phyloP scores from a whole-genome alignment of 2,888 invertebrate species.

The Amphipoea lucens region DNA sequence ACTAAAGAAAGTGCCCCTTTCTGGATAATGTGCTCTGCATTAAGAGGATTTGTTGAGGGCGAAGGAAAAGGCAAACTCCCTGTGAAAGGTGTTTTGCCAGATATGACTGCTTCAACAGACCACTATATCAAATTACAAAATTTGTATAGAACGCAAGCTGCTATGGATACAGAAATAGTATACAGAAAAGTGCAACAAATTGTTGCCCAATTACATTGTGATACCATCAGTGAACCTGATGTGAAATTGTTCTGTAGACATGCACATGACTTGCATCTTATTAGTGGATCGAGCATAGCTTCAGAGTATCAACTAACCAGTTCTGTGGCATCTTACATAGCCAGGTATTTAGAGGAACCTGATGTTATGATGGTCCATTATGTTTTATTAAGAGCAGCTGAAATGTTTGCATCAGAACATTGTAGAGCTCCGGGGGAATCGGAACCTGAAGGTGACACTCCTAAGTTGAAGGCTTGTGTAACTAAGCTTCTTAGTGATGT shows the following conservation, averaged over 20 bases:
- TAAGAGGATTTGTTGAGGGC: conserved; percentile 95
- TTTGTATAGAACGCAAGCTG: conserved; percentile 95
- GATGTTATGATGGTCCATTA: conserved; percentile 97
- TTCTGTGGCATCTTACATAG: conserved; percentile 90
- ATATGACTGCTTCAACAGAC: conserved; percentile 98
- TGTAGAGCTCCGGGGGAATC: conserved; percentile 97
- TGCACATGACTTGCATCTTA: conserved; percentile 94
- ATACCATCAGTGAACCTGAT: conserved; percentile 94
- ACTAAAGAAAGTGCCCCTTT: conserved; percentile 95
- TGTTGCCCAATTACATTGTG: conserved; percentile 94
- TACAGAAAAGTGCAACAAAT: conserved; percentile 95
- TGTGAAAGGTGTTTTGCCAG: conserved; percentile 96
- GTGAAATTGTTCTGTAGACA: conserved; percentile 97
- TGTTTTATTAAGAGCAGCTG: conserved; percentile 96
- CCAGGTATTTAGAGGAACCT: conserved; percentile 94
- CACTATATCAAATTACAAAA: conserved; percentile 97
- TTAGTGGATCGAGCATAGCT: conserved; percentile 94
- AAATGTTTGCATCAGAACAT: conserved; percentile 96
- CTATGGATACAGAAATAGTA: conserved; percentile 94
- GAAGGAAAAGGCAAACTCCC: conserved; percentile 96
- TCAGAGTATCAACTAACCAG: conserved; percentile 94
- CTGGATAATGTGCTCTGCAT: conserved; percentile 97
- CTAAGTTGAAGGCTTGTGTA: conserved; percentile 94
- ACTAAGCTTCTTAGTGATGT: conserved; percentile 95
- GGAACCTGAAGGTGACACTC: conserved; percentile 97